These are phyloP conservation scores for Malurus leucopterus DNA, from an alignment of 2,797 vertebrate genomes.

Conservation along the genomic window DNA sequence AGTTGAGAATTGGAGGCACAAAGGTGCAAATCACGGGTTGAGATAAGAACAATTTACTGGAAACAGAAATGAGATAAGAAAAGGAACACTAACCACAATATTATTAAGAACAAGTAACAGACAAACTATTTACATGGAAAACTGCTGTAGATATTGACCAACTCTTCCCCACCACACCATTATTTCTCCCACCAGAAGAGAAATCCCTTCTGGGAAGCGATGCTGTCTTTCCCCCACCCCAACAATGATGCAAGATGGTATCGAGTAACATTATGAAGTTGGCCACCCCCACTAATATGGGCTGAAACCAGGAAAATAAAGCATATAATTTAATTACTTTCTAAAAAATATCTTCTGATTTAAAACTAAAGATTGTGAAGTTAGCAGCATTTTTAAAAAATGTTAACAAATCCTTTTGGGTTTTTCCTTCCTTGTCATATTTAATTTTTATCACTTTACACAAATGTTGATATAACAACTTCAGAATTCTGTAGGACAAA, in stretches of 20 bases:
- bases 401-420: accelerated
- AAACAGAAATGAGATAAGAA: not conserved
- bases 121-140: not conserved
- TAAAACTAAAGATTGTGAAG: not conserved
- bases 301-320: not conserved
- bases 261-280: not conserved
- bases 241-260: not conserved
- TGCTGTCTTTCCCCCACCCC: accelerated
- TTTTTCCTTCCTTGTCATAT: not conserved
- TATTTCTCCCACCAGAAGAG: not conserved
- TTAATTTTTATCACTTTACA: not conserved
- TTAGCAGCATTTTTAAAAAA: not conserved
- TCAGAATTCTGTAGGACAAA: not conserved
- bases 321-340: not conserved
- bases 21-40: not conserved
- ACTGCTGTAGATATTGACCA: not conserved
- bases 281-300: accelerated
- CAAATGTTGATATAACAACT: not conserved
- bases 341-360: not conserved
- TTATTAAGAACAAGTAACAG: not conserved
- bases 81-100: not conserved
- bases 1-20: not conserved
- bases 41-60: not conserved
- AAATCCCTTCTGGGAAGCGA: not conserved
- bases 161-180: not conserved